Evolutionary conservation across 2,113 vertebrate species (phyloP), one percentile per base, ranked within the genome.

Genomic region (Limanda limanda): DNA sequence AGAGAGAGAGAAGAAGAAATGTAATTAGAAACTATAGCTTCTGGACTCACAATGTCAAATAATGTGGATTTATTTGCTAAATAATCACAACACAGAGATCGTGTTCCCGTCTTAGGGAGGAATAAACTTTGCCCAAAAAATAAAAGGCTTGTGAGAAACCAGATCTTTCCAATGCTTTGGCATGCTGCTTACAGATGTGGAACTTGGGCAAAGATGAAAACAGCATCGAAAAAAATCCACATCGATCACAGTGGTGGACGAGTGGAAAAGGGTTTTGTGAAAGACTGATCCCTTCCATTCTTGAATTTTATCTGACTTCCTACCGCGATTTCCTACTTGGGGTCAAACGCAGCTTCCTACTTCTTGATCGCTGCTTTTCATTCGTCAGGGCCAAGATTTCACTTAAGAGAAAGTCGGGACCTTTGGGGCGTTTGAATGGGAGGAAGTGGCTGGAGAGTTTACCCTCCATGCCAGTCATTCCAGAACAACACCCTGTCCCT

Each of bases 401-500:
- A 85, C 84, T 90, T 87, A 82, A 85, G 88, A 91, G 86, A 90
- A 89, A 90, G 92, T 91, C 85, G 67, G 72, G 91, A 92, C 88
- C 92, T 93, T 91, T 92, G 17, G 4, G 4, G 51, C 0, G 63
- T 27, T 85, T 93, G 92, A 95, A 95, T 95, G 77, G 86, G 87
- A 91, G 93, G 94, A 95, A 94, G 88, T 89, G 87, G 78, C 91
- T 85, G 78, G 67, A 77, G 89, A 74, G 83, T 83, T 87, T 82
- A 85, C 87, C 88, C 78, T 37, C 74, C 79, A 56, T 83, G 83
- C 63, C 83, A 69, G 60, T 76, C 68, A 76, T 77, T 83, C 59
- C 67, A 68, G 66, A 82, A 90, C 59, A 87, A 82, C 78, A 73
- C 15, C 37, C 71, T 31, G 37, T 70, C 77, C 77, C 21, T 63